Evolutionary conservation across 2,113 vertebrate genomes (phyloP), one percentile per base, ranked within the genome.

Genomic region (Engystomops pustulosus): DNA sequence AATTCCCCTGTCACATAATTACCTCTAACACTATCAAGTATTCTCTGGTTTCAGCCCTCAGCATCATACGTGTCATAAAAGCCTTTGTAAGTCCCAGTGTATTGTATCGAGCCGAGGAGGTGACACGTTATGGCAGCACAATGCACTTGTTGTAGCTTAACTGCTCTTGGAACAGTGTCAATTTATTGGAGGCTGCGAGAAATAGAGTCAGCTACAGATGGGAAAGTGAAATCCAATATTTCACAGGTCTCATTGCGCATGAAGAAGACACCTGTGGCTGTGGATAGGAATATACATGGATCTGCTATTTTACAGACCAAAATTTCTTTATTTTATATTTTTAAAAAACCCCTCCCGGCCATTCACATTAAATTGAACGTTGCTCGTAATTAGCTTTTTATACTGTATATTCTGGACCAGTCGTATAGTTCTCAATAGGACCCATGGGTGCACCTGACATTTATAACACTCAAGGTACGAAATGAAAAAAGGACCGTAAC

Each of bases 101-200:
- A 49, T 74, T 30, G 44, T 32, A 32, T 49, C 49, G n/a, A 49
- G 71, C 71, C 18, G 23, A 74, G 45, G 49, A 74, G 45, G 71
- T 74, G 49, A 74, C 71, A 74, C 17, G 8, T 74, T 74, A 74
- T 45, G 18, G 44, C 44, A 30, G 71, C 44, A 74, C 45, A 74
- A 74, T 74, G 71, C 71, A 74, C 25, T 49, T 49, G 45, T 74
- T 74, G 71, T 74, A 30, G 45, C 44, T 74, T 45, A 49, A 74
- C 71, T 17, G 25, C 27, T 30, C 71, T 74, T 74, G 71, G 71
- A 74, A 32, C 71, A 10, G 44, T 32, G 25, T 74, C 71, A 74
- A 74, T 74, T 72, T 49, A 49, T 74, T 74, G 71, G 45, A 49
- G 71, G 30, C 71, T 74, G 70, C 18, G 71, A 49, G 71, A 74